phyloP scores from a whole-genome alignment of 2,113 vertebrate genomes.

The Hyaena hyaena region DNA sequence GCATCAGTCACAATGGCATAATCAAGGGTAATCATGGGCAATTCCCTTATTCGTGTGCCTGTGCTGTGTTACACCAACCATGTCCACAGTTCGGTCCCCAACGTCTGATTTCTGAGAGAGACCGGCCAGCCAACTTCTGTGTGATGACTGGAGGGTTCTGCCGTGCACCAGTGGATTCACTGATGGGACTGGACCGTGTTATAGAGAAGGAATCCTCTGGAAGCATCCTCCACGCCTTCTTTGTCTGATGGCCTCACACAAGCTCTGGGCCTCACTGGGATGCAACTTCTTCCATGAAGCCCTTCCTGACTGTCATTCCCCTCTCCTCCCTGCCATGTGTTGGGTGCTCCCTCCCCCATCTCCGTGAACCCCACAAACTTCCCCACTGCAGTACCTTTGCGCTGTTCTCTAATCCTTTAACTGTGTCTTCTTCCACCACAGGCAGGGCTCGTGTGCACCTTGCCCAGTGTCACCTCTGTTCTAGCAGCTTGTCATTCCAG shows the following conservation, averaged over 20 bases:
- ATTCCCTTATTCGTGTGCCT: not conserved
- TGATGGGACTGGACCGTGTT: too few species aligned
- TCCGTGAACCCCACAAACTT: not conserved
- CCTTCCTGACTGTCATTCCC: not conserved
- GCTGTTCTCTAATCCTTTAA: not conserved
- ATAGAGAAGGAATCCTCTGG: not conserved
- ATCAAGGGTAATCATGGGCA: not conserved
- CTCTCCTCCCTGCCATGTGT: too few species aligned
- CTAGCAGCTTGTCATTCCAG: not conserved
- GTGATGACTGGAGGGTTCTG: rapidly evolving
- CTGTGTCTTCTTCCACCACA: not conserved
- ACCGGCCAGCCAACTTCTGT: not conserved
- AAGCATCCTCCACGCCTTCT: not conserved
- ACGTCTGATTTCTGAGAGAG: not conserved
- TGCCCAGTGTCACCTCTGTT: not conserved
- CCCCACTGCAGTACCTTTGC: rapidly evolving
- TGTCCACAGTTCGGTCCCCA: not conserved
- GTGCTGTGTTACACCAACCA: too few species aligned
- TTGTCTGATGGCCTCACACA: not conserved
- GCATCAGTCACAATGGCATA: not conserved
- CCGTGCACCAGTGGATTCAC: rapidly evolving
- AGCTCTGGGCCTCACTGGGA: not conserved
- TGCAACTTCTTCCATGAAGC: not conserved
- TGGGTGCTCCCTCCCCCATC: not conserved
- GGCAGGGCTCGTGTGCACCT: not conserved